Evolutionary conservation across 2,113 vertebrate species (phyloP).

Genomic region (Eidolon helvum): DNA sequence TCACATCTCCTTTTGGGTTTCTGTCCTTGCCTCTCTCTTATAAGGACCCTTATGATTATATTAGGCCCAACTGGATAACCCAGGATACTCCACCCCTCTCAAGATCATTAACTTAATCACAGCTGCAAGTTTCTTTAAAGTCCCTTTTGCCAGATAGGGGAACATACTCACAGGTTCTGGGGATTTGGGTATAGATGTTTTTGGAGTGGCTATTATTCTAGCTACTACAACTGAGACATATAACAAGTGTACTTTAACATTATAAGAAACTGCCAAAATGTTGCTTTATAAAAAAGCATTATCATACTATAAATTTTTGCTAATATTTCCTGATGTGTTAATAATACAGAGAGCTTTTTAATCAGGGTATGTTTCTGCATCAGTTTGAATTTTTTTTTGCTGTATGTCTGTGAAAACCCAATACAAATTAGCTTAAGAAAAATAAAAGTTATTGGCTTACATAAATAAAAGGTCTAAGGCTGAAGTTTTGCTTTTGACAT

Average conservation of each 20-base stretch:
- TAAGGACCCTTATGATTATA: not conserved
- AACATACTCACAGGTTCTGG: not conserved
- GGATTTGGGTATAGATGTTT: not conserved
- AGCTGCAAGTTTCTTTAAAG: not conserved
- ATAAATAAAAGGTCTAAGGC: not conserved
- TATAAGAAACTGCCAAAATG: not conserved
- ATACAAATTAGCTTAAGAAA: not conserved
- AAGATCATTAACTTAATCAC: not conserved
- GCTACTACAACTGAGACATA: not conserved
- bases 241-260: not conserved
- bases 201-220: not conserved
- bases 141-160: not conserved
- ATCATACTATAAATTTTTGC: not conserved
- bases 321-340: not conserved
- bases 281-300: constrained; percentile 3
- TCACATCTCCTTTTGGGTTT: not conserved
- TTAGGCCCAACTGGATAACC: not conserved
- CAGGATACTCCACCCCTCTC: not conserved
- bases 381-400: not conserved
- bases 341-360: not conserved
- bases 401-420: not conserved
- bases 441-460: not conserved
- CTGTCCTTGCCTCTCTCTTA: not conserved
- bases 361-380: not conserved
- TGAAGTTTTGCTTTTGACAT: not conserved